Evolutionary conservation across 2,113 vertebrate genomes (phyloP).

Genomic region (Dicrurus megarhynchus): DNA sequence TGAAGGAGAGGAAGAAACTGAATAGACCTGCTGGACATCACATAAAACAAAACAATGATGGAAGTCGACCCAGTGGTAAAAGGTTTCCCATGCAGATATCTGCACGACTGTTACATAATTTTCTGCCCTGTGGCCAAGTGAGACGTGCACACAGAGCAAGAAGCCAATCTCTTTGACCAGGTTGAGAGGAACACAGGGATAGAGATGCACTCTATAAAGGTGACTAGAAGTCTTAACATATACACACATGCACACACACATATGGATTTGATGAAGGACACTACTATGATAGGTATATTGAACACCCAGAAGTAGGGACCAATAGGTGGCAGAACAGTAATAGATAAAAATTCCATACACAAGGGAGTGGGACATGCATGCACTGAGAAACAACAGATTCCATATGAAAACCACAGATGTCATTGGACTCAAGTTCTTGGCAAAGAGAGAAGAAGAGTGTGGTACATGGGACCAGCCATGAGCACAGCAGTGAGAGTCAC

Average conservation of each 20-base stretch:
- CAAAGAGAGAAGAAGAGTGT: not conserved
- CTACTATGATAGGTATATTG: not conserved
- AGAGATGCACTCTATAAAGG: not conserved
- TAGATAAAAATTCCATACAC: not conserved
- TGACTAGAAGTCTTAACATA: not conserved
- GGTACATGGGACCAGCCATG: not conserved
- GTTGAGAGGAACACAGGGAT: not conserved
- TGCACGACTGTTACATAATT: not conserved
- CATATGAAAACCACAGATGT: not conserved
- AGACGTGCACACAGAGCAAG: not conserved
- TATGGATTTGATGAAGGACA: not conserved
- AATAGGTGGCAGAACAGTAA: not conserved
- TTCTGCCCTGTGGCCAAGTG: not conserved
- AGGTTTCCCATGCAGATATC: not conserved
- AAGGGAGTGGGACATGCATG: not conserved
- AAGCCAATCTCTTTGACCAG: not conserved
- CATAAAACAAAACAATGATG: not conserved
- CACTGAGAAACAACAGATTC: not conserved
- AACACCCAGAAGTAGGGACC: not conserved
- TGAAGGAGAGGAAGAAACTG: not conserved
- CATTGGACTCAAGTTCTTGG: not conserved
- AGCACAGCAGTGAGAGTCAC: not conserved
- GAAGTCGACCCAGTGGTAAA: not conserved
- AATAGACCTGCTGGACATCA: not conserved
- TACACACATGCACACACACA: fast-evolving